phyloP scores from a whole-genome alignment of 2,888 invertebrate species.

The Drosophila testacea region DNA sequence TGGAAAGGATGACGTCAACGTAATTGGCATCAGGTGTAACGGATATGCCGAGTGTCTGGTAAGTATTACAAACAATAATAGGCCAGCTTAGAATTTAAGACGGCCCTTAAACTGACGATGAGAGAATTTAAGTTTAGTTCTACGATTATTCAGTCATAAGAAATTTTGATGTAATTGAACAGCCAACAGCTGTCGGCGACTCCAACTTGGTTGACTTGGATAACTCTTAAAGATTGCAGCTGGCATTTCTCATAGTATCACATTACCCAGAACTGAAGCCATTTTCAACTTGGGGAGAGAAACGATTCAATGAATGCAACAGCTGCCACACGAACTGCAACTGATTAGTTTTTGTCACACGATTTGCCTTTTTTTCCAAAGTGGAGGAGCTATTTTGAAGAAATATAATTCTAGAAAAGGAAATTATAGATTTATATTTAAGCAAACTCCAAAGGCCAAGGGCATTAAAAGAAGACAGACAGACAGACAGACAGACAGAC shows the following conservation, averaged over 20 bases:
- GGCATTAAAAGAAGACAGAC: slow-evolving; percentile 11
- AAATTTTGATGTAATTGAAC: slow-evolving; percentile 19
- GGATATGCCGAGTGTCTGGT: slow-evolving; percentile 60
- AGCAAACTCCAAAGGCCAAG: slow-evolving; percentile 25
- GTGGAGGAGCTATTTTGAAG: slow-evolving; percentile 21
- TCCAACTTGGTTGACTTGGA: slow-evolving; percentile 1
- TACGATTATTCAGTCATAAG: slow-evolving; percentile 13
- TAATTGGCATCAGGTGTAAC: slow-evolving; percentile 70
- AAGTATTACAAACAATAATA: slow-evolving; percentile 37
- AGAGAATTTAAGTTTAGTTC: not conserved
- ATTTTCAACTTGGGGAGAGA: slow-evolving; percentile 10
- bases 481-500: slow-evolving; percentile 6
- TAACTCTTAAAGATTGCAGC: slow-evolving; percentile 24
- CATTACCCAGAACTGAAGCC: slow-evolving; percentile 35
- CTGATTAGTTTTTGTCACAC: slow-evolving; percentile 52
- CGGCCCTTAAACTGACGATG: not conserved
- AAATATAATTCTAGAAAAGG: not conserved
- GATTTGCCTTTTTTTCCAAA: not conserved
- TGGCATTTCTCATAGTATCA: slow-evolving; percentile 44
- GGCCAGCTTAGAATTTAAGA: not conserved
- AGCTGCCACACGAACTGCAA: slow-evolving; percentile 32
- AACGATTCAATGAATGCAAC: slow-evolving; percentile 39
- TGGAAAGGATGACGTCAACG: slow-evolving; percentile 70
- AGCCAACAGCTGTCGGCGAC: slow-evolving; percentile 33
- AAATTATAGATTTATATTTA: slow-evolving; percentile 22